Base-by-base conservation (phyloP, 1,140 invertebrate genomes). In the Zaprionus nigranus region DNA sequence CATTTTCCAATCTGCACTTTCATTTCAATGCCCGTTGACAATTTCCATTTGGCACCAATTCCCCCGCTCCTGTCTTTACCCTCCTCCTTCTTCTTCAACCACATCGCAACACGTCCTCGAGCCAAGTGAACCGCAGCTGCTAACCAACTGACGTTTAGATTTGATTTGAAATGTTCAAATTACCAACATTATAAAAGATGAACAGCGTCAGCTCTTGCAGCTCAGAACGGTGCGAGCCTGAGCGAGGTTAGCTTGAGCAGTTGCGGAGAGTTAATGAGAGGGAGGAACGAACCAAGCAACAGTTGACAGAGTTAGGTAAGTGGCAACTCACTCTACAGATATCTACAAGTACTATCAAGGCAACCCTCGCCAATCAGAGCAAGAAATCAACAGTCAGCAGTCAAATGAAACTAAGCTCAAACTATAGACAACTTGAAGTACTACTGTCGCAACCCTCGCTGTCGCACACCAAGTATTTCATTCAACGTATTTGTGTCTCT, bases 141-240 rank as follows among this genome's bases (percentile, higher is more conserved):
- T 88, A 86, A 88, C 84, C 83, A 86, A 87, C 84, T 87, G 83
- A 88, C 84, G 79, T 88, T 79, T 81, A 84, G 84, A 90, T 88
- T 84, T 88, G 84, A 88, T 90, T 90, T 90, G 81, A 84, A 88
- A 88, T 88, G 85, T 88, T 88, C 78, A 88, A 90, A 88, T 90
- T 88, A 90, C 84, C 84, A 84, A 90, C 84, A 88, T 87, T 87
- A 87, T 88, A 87, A 87, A 78, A 88, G 78, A 88, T 87, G 83
- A 86, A 86, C 83, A 83, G 77, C 73, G 36, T 69, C 70, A 76
- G 36, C 63, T 51, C 75, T 61, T 53, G 46, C 26, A 49, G 24
- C 62, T 30, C 20, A 46, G 38, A 57, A 28, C 58, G 34, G 38
- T 15, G n/a, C 7, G 30, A 28, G 46, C 49, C 62, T 53, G 26